Base-by-base conservation (phyloP, 2,888 invertebrate genomes). In the Cataglyphis albicans region DNA sequence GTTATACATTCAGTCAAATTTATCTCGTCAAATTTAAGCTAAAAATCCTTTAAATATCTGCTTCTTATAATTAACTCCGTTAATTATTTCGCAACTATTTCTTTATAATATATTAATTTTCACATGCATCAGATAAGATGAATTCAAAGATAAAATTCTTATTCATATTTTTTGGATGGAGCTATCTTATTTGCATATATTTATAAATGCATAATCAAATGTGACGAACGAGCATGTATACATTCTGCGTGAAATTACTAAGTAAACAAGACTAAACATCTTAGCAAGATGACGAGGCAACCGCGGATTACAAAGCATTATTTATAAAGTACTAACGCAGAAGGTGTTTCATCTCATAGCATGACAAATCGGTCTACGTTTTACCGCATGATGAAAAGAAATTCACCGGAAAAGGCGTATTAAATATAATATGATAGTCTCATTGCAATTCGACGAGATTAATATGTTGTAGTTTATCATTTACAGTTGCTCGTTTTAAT, bases 201-300 rank as follows among this genome's bases (percentile, higher is more conserved):
- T 41, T 41, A 15, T 32, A 41, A 41, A 15, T 64, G 55, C n/a
- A 29, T n/a, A 41, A 76, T 64, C 35, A 38, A 38, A 68, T 18
- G 59, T 41, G 29, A 35, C 35, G 35, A 78, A 57, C 67, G 44
- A 61, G 35, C 63, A 80, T 12, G 29, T 70, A 59, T 32, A 48
- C 15, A 35, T 70, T 9, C 44, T 25, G 70, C 70, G 68, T 78
- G 68, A 78, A 78, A 78, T 80, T 80, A 68, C 59, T 25, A 48
- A 68, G 70, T 70, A 80, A 80, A 80, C 68, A 67, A 59, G 44
- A 15, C 35, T 59, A 48, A 61, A 80, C 68, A 59, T 70, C 25
- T 78, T 59, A 59, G 48, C 35, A 32, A 78, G 48, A 61, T 61
- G 78, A 80, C 78, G 70, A 61, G 59, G 70, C n/a, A 59, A 15